These are phyloP conservation scores for Mimas tiliae DNA, from an alignment of 2,888 invertebrate species.

Conservation along the genomic window DNA sequence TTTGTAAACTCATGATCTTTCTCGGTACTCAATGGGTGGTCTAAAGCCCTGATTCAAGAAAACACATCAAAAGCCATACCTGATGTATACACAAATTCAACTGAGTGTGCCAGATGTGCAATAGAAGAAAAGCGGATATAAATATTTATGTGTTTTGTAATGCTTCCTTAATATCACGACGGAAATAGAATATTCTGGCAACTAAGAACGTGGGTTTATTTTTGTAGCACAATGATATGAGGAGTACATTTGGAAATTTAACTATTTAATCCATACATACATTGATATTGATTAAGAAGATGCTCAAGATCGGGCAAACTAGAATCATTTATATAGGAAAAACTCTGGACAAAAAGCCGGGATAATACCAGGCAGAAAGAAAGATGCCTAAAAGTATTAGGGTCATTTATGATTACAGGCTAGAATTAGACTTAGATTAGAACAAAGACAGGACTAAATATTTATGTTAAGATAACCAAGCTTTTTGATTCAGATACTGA, in stretches of 20 bases:
- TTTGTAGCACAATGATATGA: constrained; percentile 39
- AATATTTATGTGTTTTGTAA: constrained; percentile 70
- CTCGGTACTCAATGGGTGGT: constrained; percentile 5
- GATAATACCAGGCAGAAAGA: no score
- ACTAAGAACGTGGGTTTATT: constrained; percentile 36
- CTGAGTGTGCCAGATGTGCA: constrained; percentile 48
- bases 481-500: no score
- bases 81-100: constrained; percentile 32
- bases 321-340: no score
- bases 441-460: no score
- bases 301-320: no score
- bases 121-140: constrained; percentile 54
- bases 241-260: background rate
- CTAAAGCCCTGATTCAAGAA: constrained; percentile 4
- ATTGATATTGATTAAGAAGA: no score
- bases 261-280: background rate
- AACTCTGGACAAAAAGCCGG: no score
- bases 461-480: no score
- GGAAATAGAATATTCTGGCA: constrained; percentile 47
- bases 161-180: constrained; percentile 64
- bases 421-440: no score
- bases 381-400: no score
- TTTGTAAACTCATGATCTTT: background rate
- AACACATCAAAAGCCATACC: constrained; percentile 19
- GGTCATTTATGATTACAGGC: no score